phyloP scores from a whole-genome alignment of 2,797 vertebrate species.

The Silurus lanzhouensis region DNA sequence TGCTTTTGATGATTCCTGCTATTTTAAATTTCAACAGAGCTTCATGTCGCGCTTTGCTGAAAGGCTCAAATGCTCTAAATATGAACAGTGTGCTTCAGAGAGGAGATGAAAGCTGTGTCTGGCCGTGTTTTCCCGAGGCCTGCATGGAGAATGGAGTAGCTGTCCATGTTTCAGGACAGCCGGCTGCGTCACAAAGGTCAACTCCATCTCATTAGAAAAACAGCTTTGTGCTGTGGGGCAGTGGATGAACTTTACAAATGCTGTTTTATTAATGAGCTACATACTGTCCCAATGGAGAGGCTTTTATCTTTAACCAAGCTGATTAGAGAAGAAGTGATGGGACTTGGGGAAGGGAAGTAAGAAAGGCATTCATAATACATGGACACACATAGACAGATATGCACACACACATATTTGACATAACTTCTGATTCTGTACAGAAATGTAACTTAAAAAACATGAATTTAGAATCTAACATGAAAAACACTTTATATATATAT shows the following conservation, averaged over 20 bases:
- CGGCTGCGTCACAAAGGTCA: slow-evolving; percentile 56
- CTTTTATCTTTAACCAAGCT: slow-evolving; percentile 53
- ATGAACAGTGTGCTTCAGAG: slow-evolving; percentile 37
- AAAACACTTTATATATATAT: too few relatives aligned
- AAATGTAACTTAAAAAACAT: too few relatives aligned
- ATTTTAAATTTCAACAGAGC: slow-evolving; percentile 37
- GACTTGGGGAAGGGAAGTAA: slow-evolving; percentile 11
- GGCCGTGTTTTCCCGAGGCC: slow-evolving; percentile 41
- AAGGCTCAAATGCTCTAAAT: slow-evolving; percentile 44
- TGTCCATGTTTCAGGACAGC: slow-evolving; percentile 47
- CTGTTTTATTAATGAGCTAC: slow-evolving; percentile 56
- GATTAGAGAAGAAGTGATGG: slow-evolving; percentile 43
- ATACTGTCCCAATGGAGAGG: slow-evolving; percentile 50
- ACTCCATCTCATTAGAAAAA: slow-evolving; percentile 55
- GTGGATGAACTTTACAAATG: slow-evolving; percentile 47
- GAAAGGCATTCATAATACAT: slow-evolving; percentile 12
- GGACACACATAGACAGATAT: neutral
- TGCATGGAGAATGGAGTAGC: slow-evolving; percentile 45
- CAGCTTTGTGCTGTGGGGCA: slow-evolving; percentile 52
- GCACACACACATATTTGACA: neutral
- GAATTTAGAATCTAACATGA: too few relatives aligned
- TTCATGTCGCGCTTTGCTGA: slow-evolving; percentile 28
- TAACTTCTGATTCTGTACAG: too few relatives aligned
- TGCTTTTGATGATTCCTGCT: slow-evolving; percentile 22
- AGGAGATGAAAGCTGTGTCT: slow-evolving; percentile 35